These are phyloP conservation scores for Cryptocephalus primarius DNA, from an alignment of 2,888 invertebrate genomes.

Conservation along the genomic window DNA sequence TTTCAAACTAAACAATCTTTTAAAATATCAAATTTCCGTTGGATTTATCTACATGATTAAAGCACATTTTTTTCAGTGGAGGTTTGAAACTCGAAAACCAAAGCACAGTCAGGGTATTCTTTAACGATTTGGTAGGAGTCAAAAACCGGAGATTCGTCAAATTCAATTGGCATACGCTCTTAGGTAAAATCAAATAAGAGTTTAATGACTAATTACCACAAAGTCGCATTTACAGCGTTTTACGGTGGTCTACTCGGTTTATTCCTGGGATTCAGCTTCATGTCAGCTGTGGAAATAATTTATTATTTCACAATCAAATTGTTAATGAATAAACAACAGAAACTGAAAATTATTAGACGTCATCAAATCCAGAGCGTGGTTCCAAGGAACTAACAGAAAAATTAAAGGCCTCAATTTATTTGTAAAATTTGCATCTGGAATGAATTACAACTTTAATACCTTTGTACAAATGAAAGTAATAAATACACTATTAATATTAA, in stretches of 20 bases:
- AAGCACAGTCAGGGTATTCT: conserved; percentile 53
- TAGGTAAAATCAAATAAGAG: conserved; percentile 39
- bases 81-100: conserved; percentile 40
- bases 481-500: too few species aligned
- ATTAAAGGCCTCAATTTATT: too few species aligned
- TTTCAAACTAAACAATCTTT: too few species aligned
- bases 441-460: too few species aligned
- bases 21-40: too few species aligned
- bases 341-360: too few species aligned
- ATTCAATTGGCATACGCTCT: conserved; percentile 58
- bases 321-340: too few species aligned
- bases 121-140: conserved; percentile 54
- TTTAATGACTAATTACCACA: too few species aligned
- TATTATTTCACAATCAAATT: conserved; percentile 43
- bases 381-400: too few species aligned
- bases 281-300: conserved; percentile 54
- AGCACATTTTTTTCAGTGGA: conserved; percentile 12
- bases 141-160: conserved; percentile 54
- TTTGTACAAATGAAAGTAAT: too few species aligned
- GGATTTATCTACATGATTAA: neutral
- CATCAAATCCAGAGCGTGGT: too few species aligned
- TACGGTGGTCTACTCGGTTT: conserved; percentile 60
- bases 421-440: too few species aligned
- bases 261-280: conserved; percentile 59
- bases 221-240: conserved; percentile 42